phyloP scores from a whole-genome alignment of 2,797 vertebrate species.

The Pempheris klunzingeri region DNA sequence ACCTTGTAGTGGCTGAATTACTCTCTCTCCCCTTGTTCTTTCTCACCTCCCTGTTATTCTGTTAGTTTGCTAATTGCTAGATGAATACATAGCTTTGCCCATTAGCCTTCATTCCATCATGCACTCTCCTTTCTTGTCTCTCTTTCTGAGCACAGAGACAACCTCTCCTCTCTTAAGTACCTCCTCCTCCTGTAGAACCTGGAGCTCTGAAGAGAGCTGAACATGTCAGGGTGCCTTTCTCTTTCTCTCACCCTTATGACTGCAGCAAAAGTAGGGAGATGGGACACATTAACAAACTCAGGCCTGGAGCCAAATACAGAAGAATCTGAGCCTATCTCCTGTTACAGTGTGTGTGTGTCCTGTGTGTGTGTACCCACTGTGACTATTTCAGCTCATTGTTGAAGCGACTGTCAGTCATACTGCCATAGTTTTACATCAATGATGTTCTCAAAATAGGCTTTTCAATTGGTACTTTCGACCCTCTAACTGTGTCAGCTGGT shows the following conservation, averaged over 20 bases:
- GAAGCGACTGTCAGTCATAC: neutral
- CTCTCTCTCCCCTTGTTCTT: neutral
- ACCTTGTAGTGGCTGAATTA: constrained; percentile 18
- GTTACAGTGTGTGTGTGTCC: neutral
- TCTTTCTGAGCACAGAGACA: constrained; percentile 10
- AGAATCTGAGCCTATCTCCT: neutral
- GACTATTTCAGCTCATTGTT: neutral
- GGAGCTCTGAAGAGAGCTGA: constrained; percentile 25
- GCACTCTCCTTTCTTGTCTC: neutral
- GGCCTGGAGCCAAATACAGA: neutral
- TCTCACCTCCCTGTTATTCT: neutral
- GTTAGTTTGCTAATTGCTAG: neutral
- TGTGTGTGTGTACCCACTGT: neutral
- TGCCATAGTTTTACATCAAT: neutral
- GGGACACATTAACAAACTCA: neutral
- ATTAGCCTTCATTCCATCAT: neutral
- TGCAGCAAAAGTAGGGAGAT: constrained; percentile 19
- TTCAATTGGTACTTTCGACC: neutral
- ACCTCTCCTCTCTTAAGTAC: neutral
- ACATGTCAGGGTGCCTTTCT: constrained; percentile 24
- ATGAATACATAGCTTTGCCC: neutral
- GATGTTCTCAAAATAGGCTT: neutral
- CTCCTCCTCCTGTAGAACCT: constrained; percentile 9
- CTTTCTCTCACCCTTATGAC: constrained; percentile 23
- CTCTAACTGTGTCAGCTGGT: neutral